Base-by-base conservation (phyloP, 2,888 invertebrate genomes). In the Seira sanloemensis region DNA sequence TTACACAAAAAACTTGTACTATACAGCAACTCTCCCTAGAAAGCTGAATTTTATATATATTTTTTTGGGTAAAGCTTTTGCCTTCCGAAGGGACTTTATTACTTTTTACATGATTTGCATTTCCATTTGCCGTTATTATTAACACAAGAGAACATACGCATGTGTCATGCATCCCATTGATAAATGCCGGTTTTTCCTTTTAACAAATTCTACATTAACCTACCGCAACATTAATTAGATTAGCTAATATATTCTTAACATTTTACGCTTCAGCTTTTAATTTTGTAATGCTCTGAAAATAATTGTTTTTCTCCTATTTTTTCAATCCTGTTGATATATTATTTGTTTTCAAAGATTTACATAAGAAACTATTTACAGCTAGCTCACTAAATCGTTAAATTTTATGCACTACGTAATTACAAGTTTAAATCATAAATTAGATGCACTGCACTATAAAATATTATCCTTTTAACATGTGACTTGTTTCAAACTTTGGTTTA, bases 401-500 rank as follows among this genome's bases (percentile, higher is more conserved):
- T 65, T 74, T 62, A 26, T 27, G 46, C 23, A 69, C 26, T 18
- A 12, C 12, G 1, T 72, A 58, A 50, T 58, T 58, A 24, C 27
- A 9, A 4, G 16, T 58, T n/a, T 58, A 24, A 1, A 19, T 21
- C 12, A 50, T 16, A 24, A 73, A 4, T n/a, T 2, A 12, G 25
- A 16, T 72, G 65, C 72, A 79, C 66, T 79, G 25, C 26, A 24
- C 58, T 58, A 69, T 54, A 77, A 77, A 18, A 1, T 0, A 58
- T 58, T 73, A 73, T 26, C 58, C 23, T 74, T 46, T 67, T 67
- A 69, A 68, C 68, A 73, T 74, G 66, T 80, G 80, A 80, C 80
- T 80, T 80, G 80, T 19, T 68, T 74, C 50, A 68, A 80, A 80
- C 80, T 80, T 80, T 80, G 80, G 80, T 80, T 80, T 37, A 74